Conservation (phyloP, 2,113 vertebrate species). For the Ahaetulla prasina region DNA sequence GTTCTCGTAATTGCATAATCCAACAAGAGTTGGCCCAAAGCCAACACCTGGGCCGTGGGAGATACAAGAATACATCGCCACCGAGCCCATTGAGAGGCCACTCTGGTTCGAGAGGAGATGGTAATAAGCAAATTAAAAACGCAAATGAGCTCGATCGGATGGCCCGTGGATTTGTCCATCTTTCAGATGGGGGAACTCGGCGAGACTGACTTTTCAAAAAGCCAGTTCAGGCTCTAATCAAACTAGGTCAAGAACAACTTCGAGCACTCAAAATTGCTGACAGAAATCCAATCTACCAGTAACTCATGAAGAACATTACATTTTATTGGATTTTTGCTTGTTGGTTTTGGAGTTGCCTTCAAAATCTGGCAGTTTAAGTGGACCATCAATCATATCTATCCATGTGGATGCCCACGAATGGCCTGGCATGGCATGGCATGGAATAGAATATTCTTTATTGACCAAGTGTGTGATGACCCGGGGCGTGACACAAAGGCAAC, state of each 20-base stretch:
- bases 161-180: not conserved
- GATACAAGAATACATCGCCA: not conserved
- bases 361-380: not conserved
- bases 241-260: not conserved
- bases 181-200: not conserved
- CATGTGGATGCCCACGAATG: not conserved
- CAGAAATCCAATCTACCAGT: not conserved
- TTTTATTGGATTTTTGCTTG: not conserved
- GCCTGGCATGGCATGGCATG: too few species aligned
- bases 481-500: too few species aligned
- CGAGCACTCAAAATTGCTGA: not conserved
- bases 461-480: too few species aligned
- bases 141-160: constrained; percentile 22
- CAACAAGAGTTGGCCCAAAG: constrained; percentile 45
- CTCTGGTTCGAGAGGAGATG: not conserved
- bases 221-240: not conserved
- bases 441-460: not conserved
- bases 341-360: not conserved
- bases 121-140: not conserved
- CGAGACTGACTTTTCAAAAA: not conserved
- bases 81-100: not conserved
- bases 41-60: constrained; percentile 12
- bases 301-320: not conserved
- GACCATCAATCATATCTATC: not conserved
- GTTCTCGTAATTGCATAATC: constrained; percentile 36